These are phyloP conservation scores for Standfussiana lucernea DNA, from an alignment of 2,888 invertebrate genomes.

Conservation along the genomic window DNA sequence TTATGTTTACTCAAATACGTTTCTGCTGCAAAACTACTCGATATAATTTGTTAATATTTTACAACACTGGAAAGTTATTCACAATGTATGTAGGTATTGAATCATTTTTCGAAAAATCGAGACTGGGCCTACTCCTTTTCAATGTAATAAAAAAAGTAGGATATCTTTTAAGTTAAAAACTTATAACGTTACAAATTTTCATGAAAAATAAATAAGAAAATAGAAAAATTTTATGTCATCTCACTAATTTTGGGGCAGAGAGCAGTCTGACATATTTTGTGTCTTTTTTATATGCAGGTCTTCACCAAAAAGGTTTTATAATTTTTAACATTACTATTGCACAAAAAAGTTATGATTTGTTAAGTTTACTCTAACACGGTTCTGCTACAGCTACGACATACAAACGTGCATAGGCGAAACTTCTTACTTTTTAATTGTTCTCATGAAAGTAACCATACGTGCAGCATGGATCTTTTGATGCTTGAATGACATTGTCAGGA, in stretches of 20 bases:
- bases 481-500: neutral
- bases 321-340: neutral
- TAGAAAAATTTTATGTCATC: conserved; percentile 8
- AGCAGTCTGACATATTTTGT: neutral
- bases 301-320: neutral
- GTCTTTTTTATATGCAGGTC: neutral
- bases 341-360: neutral
- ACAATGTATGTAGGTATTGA: too few relatives aligned
- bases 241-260: neutral
- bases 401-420: neutral
- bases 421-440: neutral
- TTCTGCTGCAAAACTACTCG: neutral
- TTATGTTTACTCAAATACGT: neutral
- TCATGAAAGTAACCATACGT: neutral
- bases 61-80: too few relatives aligned
- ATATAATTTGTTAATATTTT: neutral
- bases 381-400: neutral
- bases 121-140: too few relatives aligned
- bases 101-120: too few relatives aligned
- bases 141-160: too few relatives aligned
- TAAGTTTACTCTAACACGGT: neutral
- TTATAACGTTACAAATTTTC: neutral
- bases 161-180: neutral
- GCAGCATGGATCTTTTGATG: neutral
- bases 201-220: neutral